These are phyloP conservation scores for Leptinotarsa texana DNA, from an alignment of 1,140 invertebrate genomes.

Conservation along the genomic window DNA sequence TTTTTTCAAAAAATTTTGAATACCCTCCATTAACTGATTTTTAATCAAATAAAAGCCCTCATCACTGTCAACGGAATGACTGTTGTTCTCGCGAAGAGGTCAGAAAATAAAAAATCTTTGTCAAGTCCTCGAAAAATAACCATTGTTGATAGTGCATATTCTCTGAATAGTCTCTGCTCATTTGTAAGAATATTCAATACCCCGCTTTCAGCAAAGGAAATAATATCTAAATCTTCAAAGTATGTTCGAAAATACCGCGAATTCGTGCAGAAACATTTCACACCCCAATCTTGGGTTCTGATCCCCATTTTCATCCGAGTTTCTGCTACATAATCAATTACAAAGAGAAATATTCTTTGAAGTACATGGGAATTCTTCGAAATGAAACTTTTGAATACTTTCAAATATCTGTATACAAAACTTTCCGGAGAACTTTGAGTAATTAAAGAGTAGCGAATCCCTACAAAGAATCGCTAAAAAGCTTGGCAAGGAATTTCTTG, in stretches of 20 bases:
- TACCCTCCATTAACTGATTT: too few species aligned
- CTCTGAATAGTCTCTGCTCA: too few species aligned
- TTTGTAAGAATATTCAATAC: too few species aligned
- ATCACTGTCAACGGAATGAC: too few species aligned
- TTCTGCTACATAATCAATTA: slow-evolving; percentile 1
- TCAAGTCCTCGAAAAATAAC: too few species aligned
- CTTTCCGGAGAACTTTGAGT: slow-evolving; percentile 13
- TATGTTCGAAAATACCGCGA: not conserved
- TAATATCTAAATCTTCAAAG: too few species aligned
- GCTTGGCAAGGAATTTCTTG: not conserved
- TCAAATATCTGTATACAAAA: slow-evolving; percentile 18
- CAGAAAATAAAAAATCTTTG: too few species aligned
- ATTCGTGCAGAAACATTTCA: not conserved
- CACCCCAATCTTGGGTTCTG: not conserved
- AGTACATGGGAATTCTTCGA: not conserved
- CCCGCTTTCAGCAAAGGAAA: too few species aligned
- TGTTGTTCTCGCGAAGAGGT: too few species aligned
- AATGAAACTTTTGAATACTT: slow-evolving; percentile 9
- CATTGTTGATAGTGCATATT: too few species aligned
- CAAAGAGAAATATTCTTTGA: slow-evolving; percentile 8
- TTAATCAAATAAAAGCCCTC: too few species aligned
- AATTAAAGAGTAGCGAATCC: slow-evolving; percentile 16
- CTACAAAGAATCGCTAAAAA: slow-evolving; percentile 18
- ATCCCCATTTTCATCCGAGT: not conserved
- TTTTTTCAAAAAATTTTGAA: too few species aligned